Evolutionary conservation across 2,113 vertebrate species (phyloP), one percentile per base, ranked within the genome.

Genomic region (Corynorhinus townsendii): DNA sequence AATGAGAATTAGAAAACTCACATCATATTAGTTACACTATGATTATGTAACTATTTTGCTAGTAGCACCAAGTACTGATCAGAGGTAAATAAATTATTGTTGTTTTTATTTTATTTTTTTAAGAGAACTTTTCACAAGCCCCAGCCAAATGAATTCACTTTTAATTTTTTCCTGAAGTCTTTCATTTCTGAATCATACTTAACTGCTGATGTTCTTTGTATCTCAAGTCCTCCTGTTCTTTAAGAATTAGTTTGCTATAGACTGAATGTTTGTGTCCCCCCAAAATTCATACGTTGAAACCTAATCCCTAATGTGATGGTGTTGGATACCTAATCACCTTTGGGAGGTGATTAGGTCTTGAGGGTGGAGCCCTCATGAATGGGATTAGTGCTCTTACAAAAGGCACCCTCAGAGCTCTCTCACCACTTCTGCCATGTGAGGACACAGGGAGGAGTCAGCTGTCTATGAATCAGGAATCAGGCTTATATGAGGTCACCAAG

Each of bases 1-100:
- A 93, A 85, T 89, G 91, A 82, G 84, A 83, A 91, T 79, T 79
- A 54, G 26, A 95, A 97, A 93, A 89, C 11, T 49, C n/a, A 73
- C 1, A 69, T 56, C 52, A 40, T 2, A 62, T 92, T 93, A 85
- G 16, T 84, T 75, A 49, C 47, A 68, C 19, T 92, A 59, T 82
- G 11, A 88, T 56, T 86, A 56, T 33, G 3, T 66, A 92, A 90
- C 49, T 90, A 94, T 83, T 96, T 95, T 90, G 43, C 49, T 24
- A 7, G 52, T 47, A 77, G n/a, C 68, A 76, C 12, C 45, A 92
- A 88, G 54, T 62, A 54, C 15, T 73, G 28, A 86, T 40, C 20
- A 91, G 56, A 84, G 47, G 7, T 87, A 64, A 88, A 82, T 68
- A 43, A 15, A 83, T 71, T 83, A 75, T 49, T 83, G 15, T 47